Percentiles rank a stretch among this genome's conserved stretches.
These are phyloP conservation scores for Orbicella faveolata DNA, from an alignment of 64 coral and sea anemone genomes.

Conservation along the genomic window DNA sequence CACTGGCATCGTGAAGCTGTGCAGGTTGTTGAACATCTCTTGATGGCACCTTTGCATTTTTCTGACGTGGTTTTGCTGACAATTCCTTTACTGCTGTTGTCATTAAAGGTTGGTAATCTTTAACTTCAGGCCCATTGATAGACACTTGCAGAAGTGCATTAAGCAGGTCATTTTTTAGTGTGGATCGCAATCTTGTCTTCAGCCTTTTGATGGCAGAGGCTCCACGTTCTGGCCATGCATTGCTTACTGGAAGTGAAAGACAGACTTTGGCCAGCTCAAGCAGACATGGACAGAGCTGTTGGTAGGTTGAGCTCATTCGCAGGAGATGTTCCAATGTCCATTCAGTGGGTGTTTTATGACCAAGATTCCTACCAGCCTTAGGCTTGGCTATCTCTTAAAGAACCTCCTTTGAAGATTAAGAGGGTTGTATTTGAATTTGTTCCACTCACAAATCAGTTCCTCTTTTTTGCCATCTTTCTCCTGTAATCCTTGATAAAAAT, in stretches of 20 bases:
- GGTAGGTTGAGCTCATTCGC: conserved; percentile 15
- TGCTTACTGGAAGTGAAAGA: conserved; percentile 44
- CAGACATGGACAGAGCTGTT: conserved; percentile 39
- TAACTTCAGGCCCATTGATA: conserved; percentile 53
- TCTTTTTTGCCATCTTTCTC: conserved; percentile 53
- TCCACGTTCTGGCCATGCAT: conserved; percentile 45
- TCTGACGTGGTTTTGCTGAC: no score
- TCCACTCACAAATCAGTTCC: conserved; percentile 53
- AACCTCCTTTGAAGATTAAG: conserved; percentile 32
- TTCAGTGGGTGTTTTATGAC: conserved; percentile 37
- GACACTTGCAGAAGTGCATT: conserved; percentile 39
- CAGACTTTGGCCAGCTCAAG: conserved; percentile 45
- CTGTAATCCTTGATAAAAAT: conserved; percentile 57
- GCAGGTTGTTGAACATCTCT: no score
- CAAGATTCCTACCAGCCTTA: background rate
- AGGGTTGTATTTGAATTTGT: conserved; percentile 72
- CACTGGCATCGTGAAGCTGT: no score
- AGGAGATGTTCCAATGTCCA: conserved; percentile 38
- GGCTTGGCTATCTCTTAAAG: conserved; percentile 42
- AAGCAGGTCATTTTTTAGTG: conserved; percentile 59
- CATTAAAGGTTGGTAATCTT: background rate
- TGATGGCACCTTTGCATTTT: no score
- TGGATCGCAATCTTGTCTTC: conserved; percentile 47
- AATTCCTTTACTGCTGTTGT: no score
- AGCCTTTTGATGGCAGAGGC: conserved; percentile 51